These are phyloP conservation scores for Podabrus alpinus DNA, from an alignment of 2,888 invertebrate species.

Conservation along the genomic window DNA sequence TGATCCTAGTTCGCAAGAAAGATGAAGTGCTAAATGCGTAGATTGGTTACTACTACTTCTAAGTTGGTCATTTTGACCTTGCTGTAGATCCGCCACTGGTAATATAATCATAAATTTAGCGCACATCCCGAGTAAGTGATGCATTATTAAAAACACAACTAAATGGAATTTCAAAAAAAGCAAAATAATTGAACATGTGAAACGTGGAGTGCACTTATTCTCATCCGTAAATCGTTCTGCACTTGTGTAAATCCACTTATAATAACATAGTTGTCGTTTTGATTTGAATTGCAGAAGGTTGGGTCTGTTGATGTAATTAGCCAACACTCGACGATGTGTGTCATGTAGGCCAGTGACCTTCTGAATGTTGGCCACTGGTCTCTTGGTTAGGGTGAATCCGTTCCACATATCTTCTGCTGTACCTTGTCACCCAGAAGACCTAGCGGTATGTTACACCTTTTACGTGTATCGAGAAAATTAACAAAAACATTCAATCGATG, in stretches of 20 bases:
- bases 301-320: constrained; percentile 29
- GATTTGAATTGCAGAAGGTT: constrained; percentile 22
- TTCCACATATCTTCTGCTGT: constrained; percentile 14
- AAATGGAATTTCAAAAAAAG: neutral
- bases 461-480: neutral
- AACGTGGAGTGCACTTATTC: constrained; percentile 13
- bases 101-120: neutral
- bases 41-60: too few relatives aligned
- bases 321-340: constrained; percentile 23
- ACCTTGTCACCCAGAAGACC: constrained; percentile 6
- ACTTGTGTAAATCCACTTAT: constrained; percentile 23
- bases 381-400: constrained; percentile 27
- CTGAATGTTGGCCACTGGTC: constrained; percentile 28
- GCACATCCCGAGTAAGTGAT: neutral
- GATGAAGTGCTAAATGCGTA: too few relatives aligned
- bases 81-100: neutral
- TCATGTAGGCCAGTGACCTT: constrained; percentile 28
- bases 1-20: too few relatives aligned
- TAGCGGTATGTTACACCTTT: neutral
- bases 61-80: neutral
- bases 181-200: constrained; percentile 15
- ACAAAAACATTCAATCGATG: neutral
- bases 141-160: neutral
- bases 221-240: constrained; percentile 19
- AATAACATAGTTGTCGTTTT: constrained; percentile 6